Conservation (phyloP, 1,140 invertebrate species). For the Nautilus pompilius region DNA sequence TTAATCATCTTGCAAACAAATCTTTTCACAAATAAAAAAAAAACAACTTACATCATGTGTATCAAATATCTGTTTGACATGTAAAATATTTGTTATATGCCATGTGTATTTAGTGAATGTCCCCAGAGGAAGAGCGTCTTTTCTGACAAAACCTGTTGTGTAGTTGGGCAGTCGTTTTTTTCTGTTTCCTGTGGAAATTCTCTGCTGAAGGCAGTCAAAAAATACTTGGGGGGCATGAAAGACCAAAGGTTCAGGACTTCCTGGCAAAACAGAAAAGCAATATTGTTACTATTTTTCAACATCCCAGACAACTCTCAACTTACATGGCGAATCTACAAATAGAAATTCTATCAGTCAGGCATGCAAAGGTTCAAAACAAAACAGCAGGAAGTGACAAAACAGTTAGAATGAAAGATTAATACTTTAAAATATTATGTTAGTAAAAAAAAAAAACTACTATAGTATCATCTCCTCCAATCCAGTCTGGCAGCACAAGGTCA, state of each 20-base stretch:
- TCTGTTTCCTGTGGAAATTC: conserved; percentile 65
- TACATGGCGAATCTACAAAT: too few species aligned
- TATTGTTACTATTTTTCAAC: not conserved
- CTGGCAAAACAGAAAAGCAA: conserved; percentile 26
- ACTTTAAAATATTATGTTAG: too few species aligned
- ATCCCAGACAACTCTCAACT: too few species aligned
- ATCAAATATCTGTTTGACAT: conserved; percentile 75
- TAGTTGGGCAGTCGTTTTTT: conserved; percentile 70
- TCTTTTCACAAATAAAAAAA: too few species aligned
- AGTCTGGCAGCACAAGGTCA: too few species aligned
- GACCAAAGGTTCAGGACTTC: conserved; percentile 65
- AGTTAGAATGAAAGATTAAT: too few species aligned
- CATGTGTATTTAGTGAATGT: conserved; percentile 73
- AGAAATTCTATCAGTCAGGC: too few species aligned
- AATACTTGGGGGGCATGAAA: conserved; percentile 71
- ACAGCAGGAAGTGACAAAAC: too few species aligned
- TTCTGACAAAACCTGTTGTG: conserved; percentile 61
- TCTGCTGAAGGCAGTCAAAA: conserved; percentile 69
- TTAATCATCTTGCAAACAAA: too few species aligned
- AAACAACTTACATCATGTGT: conserved; percentile 62
- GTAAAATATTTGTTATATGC: conserved; percentile 71
- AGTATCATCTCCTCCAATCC: too few species aligned
- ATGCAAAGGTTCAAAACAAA: too few species aligned
- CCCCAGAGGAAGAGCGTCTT: conserved; percentile 66
- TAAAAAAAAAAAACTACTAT: too few species aligned